Percentiles rank a stretch among this genome's conserved stretches.
phyloP scores from a whole-genome alignment of 37 sponge, comb jelly and placozoan genomes.

The Halichondria panicea region DNA sequence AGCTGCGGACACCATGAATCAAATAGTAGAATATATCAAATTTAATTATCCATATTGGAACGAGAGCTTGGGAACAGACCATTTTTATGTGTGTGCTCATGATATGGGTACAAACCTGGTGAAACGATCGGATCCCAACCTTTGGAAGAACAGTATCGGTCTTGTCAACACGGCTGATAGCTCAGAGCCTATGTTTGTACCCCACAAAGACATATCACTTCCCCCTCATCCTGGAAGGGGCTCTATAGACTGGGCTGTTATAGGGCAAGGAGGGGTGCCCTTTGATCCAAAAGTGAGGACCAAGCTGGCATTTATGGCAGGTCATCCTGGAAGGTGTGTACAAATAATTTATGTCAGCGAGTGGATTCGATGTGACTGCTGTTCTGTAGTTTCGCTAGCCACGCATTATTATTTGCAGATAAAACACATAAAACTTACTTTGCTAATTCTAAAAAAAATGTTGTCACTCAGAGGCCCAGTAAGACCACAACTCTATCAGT shows the following conservation, averaged over 20 bases:
- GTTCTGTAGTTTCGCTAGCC: too few species aligned
- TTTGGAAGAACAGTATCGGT: constrained; percentile 66
- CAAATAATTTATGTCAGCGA: too few species aligned
- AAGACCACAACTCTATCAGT: constrained; percentile 42
- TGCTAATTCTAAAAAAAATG: too few species aligned
- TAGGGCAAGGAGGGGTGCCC: constrained; percentile 49
- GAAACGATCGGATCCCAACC: constrained; percentile 11
- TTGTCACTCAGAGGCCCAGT: constrained; percentile 67
- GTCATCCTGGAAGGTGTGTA: constrained; percentile 30
- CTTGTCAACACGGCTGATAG: constrained; percentile 75
- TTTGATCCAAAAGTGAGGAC: constrained; percentile 45
- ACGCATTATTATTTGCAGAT: too few species aligned
- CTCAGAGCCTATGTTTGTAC: constrained; percentile 47
- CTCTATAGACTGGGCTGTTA: constrained; percentile 40
- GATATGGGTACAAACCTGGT: constrained; percentile 72
- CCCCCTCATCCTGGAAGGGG: constrained; percentile 79
- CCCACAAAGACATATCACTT: constrained; percentile 76
- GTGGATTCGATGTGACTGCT: too few species aligned
- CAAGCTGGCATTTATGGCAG: constrained; percentile 67
- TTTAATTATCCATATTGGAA: constrained; percentile 68
- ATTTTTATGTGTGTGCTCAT: constrained; percentile 80
- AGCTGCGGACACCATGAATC: constrained; percentile 27
- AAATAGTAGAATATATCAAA: constrained; percentile 51
- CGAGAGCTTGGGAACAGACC: constrained; percentile 54
- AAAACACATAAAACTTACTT: too few species aligned